A percentile compares a stretch with the other conserved stretches of the same genome.
Evolutionary conservation across 1,140 invertebrate genomes (phyloP).

Genomic region (Chironomus striatipennis): DNA sequence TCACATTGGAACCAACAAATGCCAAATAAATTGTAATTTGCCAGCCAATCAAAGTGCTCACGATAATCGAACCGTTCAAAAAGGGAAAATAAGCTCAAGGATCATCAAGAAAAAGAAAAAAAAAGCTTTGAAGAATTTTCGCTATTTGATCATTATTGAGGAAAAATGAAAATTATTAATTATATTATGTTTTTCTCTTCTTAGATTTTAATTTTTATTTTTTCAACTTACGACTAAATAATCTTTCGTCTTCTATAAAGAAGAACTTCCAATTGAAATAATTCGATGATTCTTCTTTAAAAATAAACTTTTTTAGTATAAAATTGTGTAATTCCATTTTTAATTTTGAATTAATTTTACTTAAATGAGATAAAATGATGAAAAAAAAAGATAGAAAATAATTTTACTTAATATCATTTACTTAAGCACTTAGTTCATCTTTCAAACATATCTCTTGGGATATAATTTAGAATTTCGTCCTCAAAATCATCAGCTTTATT

Average conservation of each 20-base stretch:
- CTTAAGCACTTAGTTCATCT: constrained; percentile 3
- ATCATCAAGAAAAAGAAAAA: background rate
- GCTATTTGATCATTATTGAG: too few relatives aligned
- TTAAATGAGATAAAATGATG: background rate
- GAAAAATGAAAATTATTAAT: too few relatives aligned
- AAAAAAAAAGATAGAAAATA: background rate
- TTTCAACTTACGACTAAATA: background rate
- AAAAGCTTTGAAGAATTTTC: constrained; percentile 9
- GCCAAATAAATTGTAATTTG: too few relatives aligned
- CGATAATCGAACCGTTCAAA: too few relatives aligned
- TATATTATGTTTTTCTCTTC: background rate
- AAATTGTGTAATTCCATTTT: constrained; percentile 14
- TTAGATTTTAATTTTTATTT: background rate
- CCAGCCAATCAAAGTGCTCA: too few relatives aligned
- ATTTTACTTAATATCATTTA: constrained; percentile 4
- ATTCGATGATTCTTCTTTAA: background rate
- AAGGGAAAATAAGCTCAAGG: background rate
- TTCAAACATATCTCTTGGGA: background rate
- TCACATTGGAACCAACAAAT: too few relatives aligned
- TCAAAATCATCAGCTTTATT: too few relatives aligned
- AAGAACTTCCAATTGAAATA: background rate
- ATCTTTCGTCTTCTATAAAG: constrained; percentile 5
- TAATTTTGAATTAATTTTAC: constrained; percentile 10
- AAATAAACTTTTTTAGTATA: background rate
- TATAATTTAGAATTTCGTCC: too few relatives aligned